A percentile compares a stretch with the other conserved stretches of the same genome.
These are phyloP conservation scores for Phaedon cochleariae DNA, from an alignment of 2,888 invertebrate species.

Conservation along the genomic window DNA sequence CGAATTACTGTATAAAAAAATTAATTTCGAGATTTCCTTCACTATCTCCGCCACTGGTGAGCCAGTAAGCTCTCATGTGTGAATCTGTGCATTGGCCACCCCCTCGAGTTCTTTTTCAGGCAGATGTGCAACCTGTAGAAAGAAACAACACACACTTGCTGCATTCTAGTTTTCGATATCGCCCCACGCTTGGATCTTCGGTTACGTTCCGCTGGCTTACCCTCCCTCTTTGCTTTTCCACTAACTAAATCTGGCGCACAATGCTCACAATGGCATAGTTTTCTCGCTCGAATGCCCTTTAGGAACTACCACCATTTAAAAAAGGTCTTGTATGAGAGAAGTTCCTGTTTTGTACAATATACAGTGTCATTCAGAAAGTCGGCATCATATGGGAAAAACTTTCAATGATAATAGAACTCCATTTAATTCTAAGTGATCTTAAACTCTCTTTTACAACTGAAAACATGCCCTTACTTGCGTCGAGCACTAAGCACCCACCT, in stretches of 20 bases:
- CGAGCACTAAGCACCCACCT: too few species aligned
- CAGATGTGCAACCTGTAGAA: slow-evolving; percentile 52
- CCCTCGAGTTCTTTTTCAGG: slow-evolving; percentile 40
- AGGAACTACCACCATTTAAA: slow-evolving; percentile 8
- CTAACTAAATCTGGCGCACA: slow-evolving; percentile 37
- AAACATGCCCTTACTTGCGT: too few species aligned
- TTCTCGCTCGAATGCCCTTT: slow-evolving; percentile 34
- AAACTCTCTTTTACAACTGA: too few species aligned
- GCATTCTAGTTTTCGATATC: slow-evolving; percentile 24
- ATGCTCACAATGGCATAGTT: slow-evolving; percentile 36
- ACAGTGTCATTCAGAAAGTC: too few species aligned
- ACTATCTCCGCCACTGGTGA: slow-evolving; percentile 22
- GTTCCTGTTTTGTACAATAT: neutral
- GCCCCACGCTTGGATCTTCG: slow-evolving; percentile 30
- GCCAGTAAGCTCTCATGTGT: slow-evolving; percentile 10
- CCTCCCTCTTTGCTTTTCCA: slow-evolving; percentile 19
- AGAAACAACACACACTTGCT: slow-evolving; percentile 48
- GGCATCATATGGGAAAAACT: too few species aligned
- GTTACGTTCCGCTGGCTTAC: neutral
- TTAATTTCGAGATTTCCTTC: too few species aligned
- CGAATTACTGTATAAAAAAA: neutral
- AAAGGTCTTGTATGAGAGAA: slow-evolving; percentile 5
- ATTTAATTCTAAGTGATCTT: too few species aligned
- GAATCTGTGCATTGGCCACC: slow-evolving; percentile 34
- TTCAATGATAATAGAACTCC: too few species aligned